Evolutionary conservation across 2,888 invertebrate species (phyloP), one percentile per base, ranked within the genome.

Genomic region (Aspidiotus rigidus): DNA sequence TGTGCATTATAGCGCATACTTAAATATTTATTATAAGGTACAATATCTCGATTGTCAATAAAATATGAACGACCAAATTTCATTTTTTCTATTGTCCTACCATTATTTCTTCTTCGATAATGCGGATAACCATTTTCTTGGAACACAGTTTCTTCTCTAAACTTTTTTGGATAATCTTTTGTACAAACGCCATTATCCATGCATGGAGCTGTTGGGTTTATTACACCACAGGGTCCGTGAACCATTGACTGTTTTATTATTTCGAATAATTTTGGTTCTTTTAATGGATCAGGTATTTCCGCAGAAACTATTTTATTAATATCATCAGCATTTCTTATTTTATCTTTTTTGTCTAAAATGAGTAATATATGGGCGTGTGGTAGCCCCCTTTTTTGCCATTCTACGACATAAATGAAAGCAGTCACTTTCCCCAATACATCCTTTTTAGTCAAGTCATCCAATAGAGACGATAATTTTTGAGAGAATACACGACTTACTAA

Each of bases 301-400:
- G 77, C 76, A 44, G 71, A 75, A 67, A 73, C 71, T 0, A 77
- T 63, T 49, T 40, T 60, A 75, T 77, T 77, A 16, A 77, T 74
- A 74, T 76, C 71, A 11, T 76, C 70, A 28, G 28, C 28, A 28
- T 28, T 28, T 28, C 28, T 28, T 59, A 75, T 74, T 13, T 69
- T 42, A 10, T 77, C 74, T 71, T 74, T 75, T 7, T 75, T 72
- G 7, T 72, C 55, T 17, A 77, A 73, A 77, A 76, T 77, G 73
- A 76, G 56, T 40, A 77, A 62, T 72, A 75, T 74, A 62, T 75
- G 75, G 28, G 74, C 76, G 70, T 76, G 74, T 13, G 74, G 75
- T 62, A 75, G 69, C 10, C 74, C 74, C 40, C 74, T 71, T 57
- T 75, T 75, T 72, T 74, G 74, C 74, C 74, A 75, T 60, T 75